A percentile compares a stretch with the other conserved stretches of the same genome.
These are phyloP conservation scores for Chroicocephalus ridibundus DNA, from an alignment of 2,113 vertebrate genomes.

Conservation along the genomic window DNA sequence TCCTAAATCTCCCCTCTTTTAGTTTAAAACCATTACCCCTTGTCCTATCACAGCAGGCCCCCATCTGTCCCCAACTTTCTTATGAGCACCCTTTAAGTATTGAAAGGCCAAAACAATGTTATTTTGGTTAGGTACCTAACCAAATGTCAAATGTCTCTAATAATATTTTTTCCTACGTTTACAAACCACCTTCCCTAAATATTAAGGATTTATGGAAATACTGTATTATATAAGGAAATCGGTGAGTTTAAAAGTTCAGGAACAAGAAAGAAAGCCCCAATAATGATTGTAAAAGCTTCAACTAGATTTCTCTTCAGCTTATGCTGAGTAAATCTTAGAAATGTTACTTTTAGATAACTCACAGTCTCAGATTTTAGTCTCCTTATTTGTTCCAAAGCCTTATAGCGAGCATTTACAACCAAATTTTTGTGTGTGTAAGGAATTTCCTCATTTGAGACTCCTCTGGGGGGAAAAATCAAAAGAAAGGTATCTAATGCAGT, in stretches of 20 bases:
- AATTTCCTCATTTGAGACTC: not conserved
- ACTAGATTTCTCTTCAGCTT: not conserved
- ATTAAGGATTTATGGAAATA: not conserved
- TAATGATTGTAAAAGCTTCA: not conserved
- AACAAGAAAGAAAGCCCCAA: not conserved
- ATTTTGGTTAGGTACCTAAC: not conserved
- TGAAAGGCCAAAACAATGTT: not conserved
- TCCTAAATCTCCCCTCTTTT: too few species aligned
- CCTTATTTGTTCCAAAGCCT: not conserved
- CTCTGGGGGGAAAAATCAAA: not conserved
- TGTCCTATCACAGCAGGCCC: not conserved
- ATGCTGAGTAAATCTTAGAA: not conserved
- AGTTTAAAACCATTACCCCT: not conserved
- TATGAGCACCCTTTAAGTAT: not conserved
- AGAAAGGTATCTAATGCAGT: not conserved
- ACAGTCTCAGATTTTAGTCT: not conserved
- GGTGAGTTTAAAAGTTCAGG: not conserved
- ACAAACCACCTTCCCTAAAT: not conserved
- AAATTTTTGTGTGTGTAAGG: not conserved
- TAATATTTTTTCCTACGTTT: not conserved
- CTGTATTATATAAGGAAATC: not conserved
- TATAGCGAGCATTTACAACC: not conserved
- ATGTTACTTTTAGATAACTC: not conserved
- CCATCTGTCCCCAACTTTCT: not conserved
- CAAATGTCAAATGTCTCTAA: not conserved